These are phyloP conservation scores for Rhopalosiphum padi DNA, from an alignment of 1,140 invertebrate genomes.

Conservation along the genomic window DNA sequence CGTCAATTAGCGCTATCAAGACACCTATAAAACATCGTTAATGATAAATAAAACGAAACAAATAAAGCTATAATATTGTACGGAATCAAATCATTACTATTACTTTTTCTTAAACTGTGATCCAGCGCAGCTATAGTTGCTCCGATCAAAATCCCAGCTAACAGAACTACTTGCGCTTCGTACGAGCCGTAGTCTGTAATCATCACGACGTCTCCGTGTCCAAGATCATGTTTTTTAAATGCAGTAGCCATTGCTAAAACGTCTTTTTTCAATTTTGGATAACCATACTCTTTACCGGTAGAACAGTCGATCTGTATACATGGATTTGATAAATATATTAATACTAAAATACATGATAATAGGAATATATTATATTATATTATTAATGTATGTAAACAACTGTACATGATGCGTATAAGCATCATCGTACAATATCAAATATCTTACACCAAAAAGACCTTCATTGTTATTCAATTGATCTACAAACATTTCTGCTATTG, in stretches of 20 bases:
- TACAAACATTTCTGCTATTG: not conserved
- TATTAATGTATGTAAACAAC: not conserved
- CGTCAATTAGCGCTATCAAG: not conserved
- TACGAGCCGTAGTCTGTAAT: not conserved
- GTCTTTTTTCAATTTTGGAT: slow-evolving; percentile 5
- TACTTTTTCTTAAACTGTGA: not conserved
- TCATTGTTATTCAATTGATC: not conserved
- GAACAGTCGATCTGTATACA: slow-evolving; percentile 1
- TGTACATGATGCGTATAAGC: not conserved
- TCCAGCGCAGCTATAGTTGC: not conserved
- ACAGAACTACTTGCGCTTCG: not conserved
- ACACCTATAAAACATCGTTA: not conserved
- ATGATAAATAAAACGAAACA: not conserved
- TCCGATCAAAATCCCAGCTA: slow-evolving; percentile 5
- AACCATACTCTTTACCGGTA: not conserved
- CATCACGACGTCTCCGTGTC: slow-evolving; percentile 2
- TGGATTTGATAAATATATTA: not conserved
- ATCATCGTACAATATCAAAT: not conserved
- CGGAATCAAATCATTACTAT: not conserved
- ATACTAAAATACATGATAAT: not conserved
- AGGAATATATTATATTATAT: not conserved
- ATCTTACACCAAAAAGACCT: slow-evolving; percentile 14
- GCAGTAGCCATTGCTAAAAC: not conserved
- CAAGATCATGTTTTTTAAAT: not conserved
- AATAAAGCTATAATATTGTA: not conserved